These are phyloP conservation scores for Plutomurus gul DNA, from an alignment of 1,140 invertebrate species.

Conservation along the genomic window DNA sequence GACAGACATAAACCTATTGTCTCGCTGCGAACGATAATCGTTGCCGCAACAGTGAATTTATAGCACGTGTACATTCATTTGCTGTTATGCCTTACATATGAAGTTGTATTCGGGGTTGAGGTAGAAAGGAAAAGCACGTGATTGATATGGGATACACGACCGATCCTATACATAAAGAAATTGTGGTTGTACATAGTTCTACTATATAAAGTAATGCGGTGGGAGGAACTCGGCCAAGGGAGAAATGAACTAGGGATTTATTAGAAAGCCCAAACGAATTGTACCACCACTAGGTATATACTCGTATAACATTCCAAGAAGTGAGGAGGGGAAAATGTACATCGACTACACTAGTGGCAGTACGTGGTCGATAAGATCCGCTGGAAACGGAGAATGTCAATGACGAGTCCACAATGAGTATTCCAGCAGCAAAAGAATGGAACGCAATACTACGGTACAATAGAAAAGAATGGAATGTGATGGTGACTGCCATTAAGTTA, in stretches of 20 bases:
- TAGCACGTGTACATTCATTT: too few relatives aligned
- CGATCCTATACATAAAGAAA: too few relatives aligned
- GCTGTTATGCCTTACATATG: too few relatives aligned
- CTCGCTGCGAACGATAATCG: too few relatives aligned
- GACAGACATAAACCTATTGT: too few relatives aligned
- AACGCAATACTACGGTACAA: neutral
- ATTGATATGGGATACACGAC: too few relatives aligned
- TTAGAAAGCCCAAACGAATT: neutral
- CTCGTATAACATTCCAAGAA: neutral
- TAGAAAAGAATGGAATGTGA: constrained; percentile 1
- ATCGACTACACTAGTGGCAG: neutral
- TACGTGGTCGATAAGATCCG: neutral
- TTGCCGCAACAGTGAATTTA: too few relatives aligned
- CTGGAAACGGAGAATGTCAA: neutral
- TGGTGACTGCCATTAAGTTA: constrained; percentile 19
- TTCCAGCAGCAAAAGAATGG: too few relatives aligned
- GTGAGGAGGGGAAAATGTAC: neutral
- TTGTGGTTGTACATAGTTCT: neutral
- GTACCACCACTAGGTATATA: too few relatives aligned
- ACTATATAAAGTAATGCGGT: neutral
- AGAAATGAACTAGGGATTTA: constrained; percentile 4
- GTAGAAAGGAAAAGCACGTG: too few relatives aligned
- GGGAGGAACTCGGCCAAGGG: neutral
- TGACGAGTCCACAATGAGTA: too few relatives aligned
- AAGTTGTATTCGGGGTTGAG: too few relatives aligned